Conservation (phyloP, 1,140 invertebrate genomes). For the Vollenhovia emeryi region DNA sequence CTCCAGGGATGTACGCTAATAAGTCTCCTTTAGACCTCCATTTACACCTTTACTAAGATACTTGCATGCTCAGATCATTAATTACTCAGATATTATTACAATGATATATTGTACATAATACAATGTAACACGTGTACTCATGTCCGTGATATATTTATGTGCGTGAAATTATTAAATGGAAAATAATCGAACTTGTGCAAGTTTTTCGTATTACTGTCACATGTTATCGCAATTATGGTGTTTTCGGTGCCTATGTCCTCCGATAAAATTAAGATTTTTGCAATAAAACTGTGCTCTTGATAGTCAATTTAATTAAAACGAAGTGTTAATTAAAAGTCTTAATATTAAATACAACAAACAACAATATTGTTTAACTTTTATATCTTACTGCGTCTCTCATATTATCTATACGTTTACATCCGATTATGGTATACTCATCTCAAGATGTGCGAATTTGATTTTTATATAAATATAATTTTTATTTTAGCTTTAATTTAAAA, state of each 20-base stretch:
- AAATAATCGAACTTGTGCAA: background rate
- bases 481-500: background rate
- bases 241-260: background rate
- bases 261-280: background rate
- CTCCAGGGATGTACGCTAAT: slow-evolving; percentile 74
- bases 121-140: slow-evolving; percentile 51
- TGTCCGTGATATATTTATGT: background rate
- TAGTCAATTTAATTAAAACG: background rate
- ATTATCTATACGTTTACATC: background rate
- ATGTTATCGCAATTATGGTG: background rate
- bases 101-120: slow-evolving; percentile 73
- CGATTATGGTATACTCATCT: background rate
- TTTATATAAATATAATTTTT: slow-evolving; percentile 15
- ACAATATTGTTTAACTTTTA: background rate
- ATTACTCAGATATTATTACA: slow-evolving; percentile 62
- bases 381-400: background rate
- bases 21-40: slow-evolving; percentile 76
- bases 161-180: background rate
- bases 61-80: slow-evolving; percentile 34
- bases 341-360: background rate
- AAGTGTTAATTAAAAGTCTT: background rate
- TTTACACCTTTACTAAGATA: slow-evolving; percentile 79
- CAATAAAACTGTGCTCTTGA: background rate
- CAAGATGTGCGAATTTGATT: background rate
- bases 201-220: background rate